A percentile compares a stretch with the other conserved stretches of the same genome.
Conservation (phyloP, 2,113 vertebrate genomes). For the Poeciliopsis turrubarensis region DNA sequence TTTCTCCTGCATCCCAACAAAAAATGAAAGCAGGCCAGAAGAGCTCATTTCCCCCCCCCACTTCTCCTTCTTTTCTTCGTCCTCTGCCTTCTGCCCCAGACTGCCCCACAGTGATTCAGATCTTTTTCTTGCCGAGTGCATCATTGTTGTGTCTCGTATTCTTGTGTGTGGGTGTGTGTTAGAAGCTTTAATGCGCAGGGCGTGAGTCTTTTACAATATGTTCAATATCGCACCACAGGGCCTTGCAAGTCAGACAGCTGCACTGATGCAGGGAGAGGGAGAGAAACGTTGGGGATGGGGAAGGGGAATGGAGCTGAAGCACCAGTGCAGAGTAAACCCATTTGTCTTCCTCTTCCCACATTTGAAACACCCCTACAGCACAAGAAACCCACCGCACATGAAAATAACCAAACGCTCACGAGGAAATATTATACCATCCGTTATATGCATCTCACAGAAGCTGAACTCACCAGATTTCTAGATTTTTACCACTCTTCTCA, state of each 20-base stretch:
- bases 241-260: constrained; percentile 59
- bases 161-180: constrained; percentile 37
- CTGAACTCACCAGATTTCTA: constrained; percentile 27
- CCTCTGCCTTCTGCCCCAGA: constrained; percentile 64
- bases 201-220: constrained; percentile 73
- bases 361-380: constrained; percentile 62
- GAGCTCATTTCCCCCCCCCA: constrained; percentile 39
- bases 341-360: constrained; percentile 66
- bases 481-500: constrained; percentile 8
- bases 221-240: constrained; percentile 74
- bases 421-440: constrained; percentile 51
- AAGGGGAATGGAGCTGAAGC: constrained; percentile 56
- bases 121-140: constrained; percentile 34
- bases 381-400: constrained; percentile 61
- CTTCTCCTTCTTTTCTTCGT: constrained; percentile 47
- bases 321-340: constrained; percentile 67
- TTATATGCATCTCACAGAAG: constrained; percentile 48
- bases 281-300: constrained; percentile 47
- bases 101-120: constrained; percentile 66
- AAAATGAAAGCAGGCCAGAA: constrained; percentile 64
- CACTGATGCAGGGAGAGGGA: constrained; percentile 55
- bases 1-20: constrained; percentile 49
- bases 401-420: constrained; percentile 45
- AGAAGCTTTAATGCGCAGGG: constrained; percentile 63
- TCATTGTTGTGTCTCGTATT: constrained; percentile 22